Evolutionary conservation across 2,888 invertebrate genomes (phyloP).

Genomic region (Deilephila elpenor): DNA sequence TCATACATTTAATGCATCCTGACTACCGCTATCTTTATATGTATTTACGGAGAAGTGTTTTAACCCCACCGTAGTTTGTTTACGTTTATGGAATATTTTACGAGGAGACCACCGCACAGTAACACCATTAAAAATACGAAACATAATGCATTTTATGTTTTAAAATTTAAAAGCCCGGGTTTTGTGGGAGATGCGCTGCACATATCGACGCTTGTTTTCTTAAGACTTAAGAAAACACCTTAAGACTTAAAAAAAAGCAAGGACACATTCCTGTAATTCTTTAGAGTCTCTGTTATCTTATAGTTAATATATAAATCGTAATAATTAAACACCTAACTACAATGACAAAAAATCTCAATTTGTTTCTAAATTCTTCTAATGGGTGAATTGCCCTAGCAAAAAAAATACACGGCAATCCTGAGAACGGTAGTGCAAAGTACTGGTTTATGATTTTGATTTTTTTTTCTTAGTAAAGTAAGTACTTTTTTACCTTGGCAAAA

Average conservation of each 20-base stretch:
- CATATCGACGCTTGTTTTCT: not conserved
- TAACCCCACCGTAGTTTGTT: not conserved
- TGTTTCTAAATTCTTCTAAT: no score
- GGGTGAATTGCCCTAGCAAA: no score
- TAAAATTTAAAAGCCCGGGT: not conserved
- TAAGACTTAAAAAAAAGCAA: not conserved
- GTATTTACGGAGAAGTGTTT: constrained; percentile 35
- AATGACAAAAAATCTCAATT: no score
- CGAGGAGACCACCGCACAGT: constrained; percentile 14
- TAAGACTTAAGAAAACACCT: not conserved
- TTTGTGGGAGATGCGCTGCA: not conserved
- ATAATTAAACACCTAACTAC: no score
- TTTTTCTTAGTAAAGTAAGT: no score
- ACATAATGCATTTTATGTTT: constrained; percentile 19
- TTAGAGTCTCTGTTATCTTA: no score
- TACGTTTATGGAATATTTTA: constrained; percentile 6
- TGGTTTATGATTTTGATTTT: no score
- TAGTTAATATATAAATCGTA: no score
- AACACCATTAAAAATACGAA: not conserved
- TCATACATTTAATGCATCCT: constrained; percentile 40
- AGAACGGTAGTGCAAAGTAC: no score
- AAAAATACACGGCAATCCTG: no score
- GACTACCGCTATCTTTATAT: constrained; percentile 40
- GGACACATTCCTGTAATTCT: not conserved
- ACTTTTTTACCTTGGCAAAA: no score